Percentiles rank a stretch among this genome's conserved stretches.
phyloP scores from a whole-genome alignment of 2,888 invertebrate species.

The Synergus umbraculus region DNA sequence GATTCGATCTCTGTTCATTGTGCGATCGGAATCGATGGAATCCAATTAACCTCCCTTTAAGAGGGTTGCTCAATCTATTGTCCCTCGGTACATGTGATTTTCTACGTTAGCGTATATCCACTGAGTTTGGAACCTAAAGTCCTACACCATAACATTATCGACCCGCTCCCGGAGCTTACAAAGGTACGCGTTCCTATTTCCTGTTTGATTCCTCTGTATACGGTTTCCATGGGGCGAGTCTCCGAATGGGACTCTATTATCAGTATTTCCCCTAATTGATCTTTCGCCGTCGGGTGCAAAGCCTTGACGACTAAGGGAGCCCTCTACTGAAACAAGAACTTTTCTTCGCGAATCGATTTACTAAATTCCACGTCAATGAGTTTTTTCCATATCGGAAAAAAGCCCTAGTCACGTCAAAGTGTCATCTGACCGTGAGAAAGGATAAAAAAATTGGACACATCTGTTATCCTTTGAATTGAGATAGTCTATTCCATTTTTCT shows the following conservation, averaged over 20 bases:
- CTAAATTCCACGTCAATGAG: conserved; percentile 34
- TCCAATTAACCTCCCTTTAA: conserved; percentile 71
- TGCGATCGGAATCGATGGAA: conserved; percentile 68
- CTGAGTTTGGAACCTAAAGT: conserved; percentile 40
- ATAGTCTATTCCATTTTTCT: neutral
- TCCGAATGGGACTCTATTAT: conserved; percentile 65
- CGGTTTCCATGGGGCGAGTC: conserved; percentile 46
- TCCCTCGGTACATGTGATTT: conserved; percentile 64
- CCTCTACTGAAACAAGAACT: conserved; percentile 27
- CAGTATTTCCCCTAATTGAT: conserved; percentile 71
- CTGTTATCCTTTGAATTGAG: neutral
- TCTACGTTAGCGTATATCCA: conserved; percentile 47
- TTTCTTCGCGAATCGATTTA: conserved; percentile 42
- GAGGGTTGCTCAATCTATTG: conserved; percentile 63
- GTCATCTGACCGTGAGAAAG: conserved; percentile 11
- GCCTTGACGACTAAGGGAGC: conserved; percentile 40
- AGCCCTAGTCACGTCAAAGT: neutral
- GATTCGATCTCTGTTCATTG: conserved; percentile 65
- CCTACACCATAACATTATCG: conserved; percentile 54
- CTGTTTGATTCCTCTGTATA: conserved; percentile 59
- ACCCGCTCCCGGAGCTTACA: conserved; percentile 45
- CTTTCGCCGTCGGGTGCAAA: conserved; percentile 55
- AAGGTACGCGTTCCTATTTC: conserved; percentile 64
- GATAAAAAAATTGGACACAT: neutral
- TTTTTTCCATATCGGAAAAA: neutral